Conservation (phyloP, 1,140 invertebrate species). For the Saccostrea echinata region DNA sequence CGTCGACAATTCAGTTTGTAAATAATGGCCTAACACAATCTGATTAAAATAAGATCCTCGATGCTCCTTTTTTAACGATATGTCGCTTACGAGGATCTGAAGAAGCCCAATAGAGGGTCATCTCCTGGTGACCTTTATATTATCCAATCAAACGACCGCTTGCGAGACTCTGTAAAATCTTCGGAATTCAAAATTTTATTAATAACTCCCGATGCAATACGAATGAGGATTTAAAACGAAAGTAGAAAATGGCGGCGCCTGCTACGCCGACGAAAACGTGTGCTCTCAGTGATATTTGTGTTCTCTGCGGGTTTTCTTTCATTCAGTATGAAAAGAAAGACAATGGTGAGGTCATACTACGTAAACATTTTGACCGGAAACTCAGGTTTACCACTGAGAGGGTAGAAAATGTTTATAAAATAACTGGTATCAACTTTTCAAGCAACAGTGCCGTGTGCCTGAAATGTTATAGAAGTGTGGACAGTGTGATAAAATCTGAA, state of each 20-base stretch:
- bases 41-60: too few relatives aligned
- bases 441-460: constrained; percentile 14
- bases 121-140: background rate
- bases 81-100: background rate
- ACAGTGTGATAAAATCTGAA: background rate
- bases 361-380: background rate
- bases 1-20: too few relatives aligned
- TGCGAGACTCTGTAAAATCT: background rate
- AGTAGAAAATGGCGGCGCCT: constrained; percentile 5
- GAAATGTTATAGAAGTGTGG: constrained; percentile 16
- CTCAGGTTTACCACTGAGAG: background rate
- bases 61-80: too few relatives aligned
- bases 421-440: background rate
- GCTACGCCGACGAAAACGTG: background rate
- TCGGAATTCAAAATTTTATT: background rate
- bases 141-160: background rate
- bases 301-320: background rate
- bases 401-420: background rate
- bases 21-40: too few relatives aligned
- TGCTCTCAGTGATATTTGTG: background rate
- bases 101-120: background rate
- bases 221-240: background rate
- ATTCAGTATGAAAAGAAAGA: constrained; percentile 10
- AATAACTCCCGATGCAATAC: background rate
- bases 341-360: background rate